Evolutionary conservation across 1,140 invertebrate genomes (phyloP), one percentile per base, ranked within the genome.

Genomic region (Habropoda laboriosa): DNA sequence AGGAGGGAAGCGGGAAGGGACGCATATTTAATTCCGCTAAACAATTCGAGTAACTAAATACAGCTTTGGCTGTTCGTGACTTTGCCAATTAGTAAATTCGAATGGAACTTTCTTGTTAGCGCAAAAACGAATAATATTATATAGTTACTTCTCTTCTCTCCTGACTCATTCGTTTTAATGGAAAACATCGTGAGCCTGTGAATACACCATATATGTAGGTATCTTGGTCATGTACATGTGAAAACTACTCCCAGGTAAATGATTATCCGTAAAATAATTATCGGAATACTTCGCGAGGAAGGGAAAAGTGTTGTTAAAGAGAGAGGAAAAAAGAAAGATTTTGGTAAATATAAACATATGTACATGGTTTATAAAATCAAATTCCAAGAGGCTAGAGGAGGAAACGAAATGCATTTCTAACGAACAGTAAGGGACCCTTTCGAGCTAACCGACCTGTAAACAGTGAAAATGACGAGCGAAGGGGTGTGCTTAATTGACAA

Each of bases 401-500:
- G 30, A 49, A 73, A 35, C 16, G 30, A 42, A 64, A 51, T 55
- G n/a, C 63, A 35, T 38, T 68, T 35, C 16, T 32, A 13, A 12
- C 24, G 1, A 8, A 24, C 35, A n/a, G 6, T 16, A 30, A 5
- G n/a, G 30, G 63, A 49, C 45, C 74, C 72, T 80, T 60, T 45
- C 67, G 51, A 53, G 71, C 78, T 76, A 80, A 81, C 70, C 85
- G 67, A 80, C 77, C 81, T 86, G 80, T 87, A 86, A 90, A 90
- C 83, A 87, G 80, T 74, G 86, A 86, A 85, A 82, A 87, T 80
- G 88, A 86, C 72, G 85, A 84, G 85, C 77, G 47, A 79, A 76
- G 71, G 82, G 85, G 80, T 63, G 87, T 72, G 83, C 79, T 86
- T 91, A 90, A 90, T 91, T 90, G 89, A 90, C 88, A 88, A 90